Base-by-base conservation (phyloP, 2,113 vertebrate species). In the Cyanoderma ruficeps region DNA sequence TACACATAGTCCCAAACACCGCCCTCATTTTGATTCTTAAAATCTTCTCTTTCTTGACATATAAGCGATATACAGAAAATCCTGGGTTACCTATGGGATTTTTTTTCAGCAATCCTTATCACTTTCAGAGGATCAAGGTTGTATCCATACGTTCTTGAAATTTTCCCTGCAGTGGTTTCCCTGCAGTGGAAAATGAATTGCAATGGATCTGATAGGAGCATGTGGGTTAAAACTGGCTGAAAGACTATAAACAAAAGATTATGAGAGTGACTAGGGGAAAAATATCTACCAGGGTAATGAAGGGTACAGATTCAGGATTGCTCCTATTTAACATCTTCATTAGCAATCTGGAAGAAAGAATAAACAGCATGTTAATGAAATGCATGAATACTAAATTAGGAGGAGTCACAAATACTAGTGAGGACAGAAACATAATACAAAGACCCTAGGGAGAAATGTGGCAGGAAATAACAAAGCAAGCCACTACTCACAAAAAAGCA, bases 281-380 rank as follows among this genome's bases (percentile, higher is more conserved):
- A 89, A 93, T 89, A 93, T 95, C 95, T 93, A 71, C 83, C 57
- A 89, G 61, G 80, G 92, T 97, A 97, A 97, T 94, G 96, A 96
- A 96, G 93, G 76, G 65, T 96, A 90, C 68, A 95, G 61, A 94
- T 96, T 95, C 96, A 89, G 93, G 92, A 97, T 90, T 97, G 92
- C 90, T 96, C 76, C 94, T 97, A 92, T 97, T 97, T 96, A 97
- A 96, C 86, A 96, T 89, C 94, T 97, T 96, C 93, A 96, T 97
- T 96, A 96, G 90, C 96, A 97, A 96, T 96, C 96, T 96, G 94
- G 96, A 96, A 94, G 93, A 84, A 97, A 90, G 83, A 92, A 92
- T 89, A 95, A 97, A 93, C 96, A 93, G 86, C 90, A 92, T 82
- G 94, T 89, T 94, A 95, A 97, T 96, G 96, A 94, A 96, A 96